Percentiles rank a stretch among this genome's conserved stretches.
Conservation (phyloP, 2,797 vertebrate genomes). For the Characodon lateralis region DNA sequence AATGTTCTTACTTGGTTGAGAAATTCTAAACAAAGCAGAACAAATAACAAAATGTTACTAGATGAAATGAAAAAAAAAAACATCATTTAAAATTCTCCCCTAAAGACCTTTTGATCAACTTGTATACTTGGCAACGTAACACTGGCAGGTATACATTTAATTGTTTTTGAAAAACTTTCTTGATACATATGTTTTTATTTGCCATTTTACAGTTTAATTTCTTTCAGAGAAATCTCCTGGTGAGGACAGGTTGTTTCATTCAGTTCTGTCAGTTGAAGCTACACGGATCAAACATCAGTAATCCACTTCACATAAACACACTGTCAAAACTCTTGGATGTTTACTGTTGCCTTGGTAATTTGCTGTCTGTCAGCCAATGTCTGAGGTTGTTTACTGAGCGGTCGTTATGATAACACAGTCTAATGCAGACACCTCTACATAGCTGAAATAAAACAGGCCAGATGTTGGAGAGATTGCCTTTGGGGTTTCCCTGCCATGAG, state of each 20-base stretch:
- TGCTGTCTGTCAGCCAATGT: slow-evolving; percentile 16
- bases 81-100: not conserved
- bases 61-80: not conserved
- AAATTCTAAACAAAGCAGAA: not conserved
- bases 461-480: slow-evolving; percentile 3
- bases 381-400: slow-evolving; percentile 33
- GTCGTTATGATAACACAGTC: slow-evolving; percentile 25
- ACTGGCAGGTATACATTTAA: too few species aligned
- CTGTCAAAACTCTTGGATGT: slow-evolving; percentile 41
- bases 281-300: slow-evolving; percentile 15
- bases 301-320: slow-evolving; percentile 25
- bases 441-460: slow-evolving; percentile 55
- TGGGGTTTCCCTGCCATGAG: slow-evolving; percentile 16
- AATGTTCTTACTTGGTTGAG: not conserved
- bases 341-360: slow-evolving; percentile 47
- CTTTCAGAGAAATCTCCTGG: not conserved
- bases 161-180: not conserved
- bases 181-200: not conserved
- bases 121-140: not conserved
- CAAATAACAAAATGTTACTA: not conserved
- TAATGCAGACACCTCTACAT: slow-evolving; percentile 25
- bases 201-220: not conserved
- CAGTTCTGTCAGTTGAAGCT: slow-evolving; percentile 9
- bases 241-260: not conserved
- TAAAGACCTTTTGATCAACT: not conserved